A percentile compares a stretch with the other conserved stretches of the same genome.
These are phyloP conservation scores for Deilephila porcellus DNA, from an alignment of 2,888 invertebrate genomes.

Conservation along the genomic window DNA sequence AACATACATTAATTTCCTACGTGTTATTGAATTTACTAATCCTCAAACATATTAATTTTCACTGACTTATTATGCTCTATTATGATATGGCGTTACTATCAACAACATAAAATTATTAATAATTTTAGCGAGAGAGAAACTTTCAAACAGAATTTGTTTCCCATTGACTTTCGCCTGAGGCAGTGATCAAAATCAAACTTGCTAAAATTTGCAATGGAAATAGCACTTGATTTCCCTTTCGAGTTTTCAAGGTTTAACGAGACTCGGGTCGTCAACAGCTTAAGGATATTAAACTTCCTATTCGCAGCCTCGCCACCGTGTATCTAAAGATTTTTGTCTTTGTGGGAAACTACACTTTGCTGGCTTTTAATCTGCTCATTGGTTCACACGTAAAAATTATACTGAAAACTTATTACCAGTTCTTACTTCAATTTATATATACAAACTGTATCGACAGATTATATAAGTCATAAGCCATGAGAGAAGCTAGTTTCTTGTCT, in stretches of 20 bases:
- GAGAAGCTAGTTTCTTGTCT: no score
- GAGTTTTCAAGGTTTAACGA: constrained; percentile 65
- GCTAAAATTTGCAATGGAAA: constrained; percentile 69
- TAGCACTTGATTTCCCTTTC: constrained; percentile 74
- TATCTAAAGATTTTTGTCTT: constrained; percentile 40
- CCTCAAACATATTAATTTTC: no score
- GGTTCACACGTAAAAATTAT: neutral
- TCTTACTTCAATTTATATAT: no score
- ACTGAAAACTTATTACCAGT: no score
- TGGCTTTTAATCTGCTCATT: neutral
- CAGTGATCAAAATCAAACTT: constrained; percentile 72
- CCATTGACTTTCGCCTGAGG: constrained; percentile 56
- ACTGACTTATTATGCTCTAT: neutral
- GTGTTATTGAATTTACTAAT: no score
- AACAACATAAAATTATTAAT: no score
- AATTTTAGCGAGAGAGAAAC: constrained; percentile 35
- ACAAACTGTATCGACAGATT: no score
- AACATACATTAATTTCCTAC: no score
- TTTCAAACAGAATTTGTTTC: constrained; percentile 52
- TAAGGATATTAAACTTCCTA: constrained; percentile 65
- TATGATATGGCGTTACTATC: no score
- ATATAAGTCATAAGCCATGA: no score
- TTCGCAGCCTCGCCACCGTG: constrained; percentile 48
- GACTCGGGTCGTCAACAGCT: constrained; percentile 63
- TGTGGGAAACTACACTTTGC: neutral